phyloP scores from a whole-genome alignment of 2,888 invertebrate genomes.

The Agriopis leucophaearia region DNA sequence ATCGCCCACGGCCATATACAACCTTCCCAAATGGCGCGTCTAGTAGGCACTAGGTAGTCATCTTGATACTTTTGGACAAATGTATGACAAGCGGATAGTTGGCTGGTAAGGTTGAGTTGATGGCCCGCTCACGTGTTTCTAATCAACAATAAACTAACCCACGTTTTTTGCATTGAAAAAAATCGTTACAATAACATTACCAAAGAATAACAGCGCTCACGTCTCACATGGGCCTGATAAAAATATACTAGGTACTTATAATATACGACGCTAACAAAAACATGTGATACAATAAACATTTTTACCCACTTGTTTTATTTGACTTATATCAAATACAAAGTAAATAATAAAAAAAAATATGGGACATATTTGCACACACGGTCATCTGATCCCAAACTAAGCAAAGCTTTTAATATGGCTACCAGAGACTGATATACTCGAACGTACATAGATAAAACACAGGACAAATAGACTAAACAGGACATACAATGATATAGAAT shows the following conservation, averaged over 20 bases:
- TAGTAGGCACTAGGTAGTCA: slow-evolving; percentile 22
- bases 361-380: too few relatives aligned
- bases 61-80: slow-evolving; percentile 20
- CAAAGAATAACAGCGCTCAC: slow-evolving; percentile 25
- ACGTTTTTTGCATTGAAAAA: slow-evolving; percentile 39
- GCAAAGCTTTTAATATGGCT: too few relatives aligned
- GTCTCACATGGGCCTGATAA: slow-evolving; percentile 28
- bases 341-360: too few relatives aligned
- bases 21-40: slow-evolving; percentile 34
- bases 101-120: slow-evolving; percentile 7
- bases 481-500: slow-evolving; percentile 44
- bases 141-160: slow-evolving; percentile 33
- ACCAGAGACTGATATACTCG: too few relatives aligned
- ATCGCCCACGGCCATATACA: slow-evolving; percentile 62
- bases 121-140: slow-evolving; percentile 33
- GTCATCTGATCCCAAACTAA: too few relatives aligned
- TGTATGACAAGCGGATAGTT: slow-evolving; percentile 12
- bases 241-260: slow-evolving; percentile 4
- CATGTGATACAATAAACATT: slow-evolving; percentile 39
- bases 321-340: too few relatives aligned
- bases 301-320: slow-evolving; percentile 42
- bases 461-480: slow-evolving; percentile 39
- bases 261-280: slow-evolving; percentile 28
- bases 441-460: too few relatives aligned
- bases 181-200: slow-evolving; percentile 24